Evolutionary conservation across 2,113 vertebrate species (phyloP), one percentile per base, ranked within the genome.

Genomic region (Gila orcuttii): DNA sequence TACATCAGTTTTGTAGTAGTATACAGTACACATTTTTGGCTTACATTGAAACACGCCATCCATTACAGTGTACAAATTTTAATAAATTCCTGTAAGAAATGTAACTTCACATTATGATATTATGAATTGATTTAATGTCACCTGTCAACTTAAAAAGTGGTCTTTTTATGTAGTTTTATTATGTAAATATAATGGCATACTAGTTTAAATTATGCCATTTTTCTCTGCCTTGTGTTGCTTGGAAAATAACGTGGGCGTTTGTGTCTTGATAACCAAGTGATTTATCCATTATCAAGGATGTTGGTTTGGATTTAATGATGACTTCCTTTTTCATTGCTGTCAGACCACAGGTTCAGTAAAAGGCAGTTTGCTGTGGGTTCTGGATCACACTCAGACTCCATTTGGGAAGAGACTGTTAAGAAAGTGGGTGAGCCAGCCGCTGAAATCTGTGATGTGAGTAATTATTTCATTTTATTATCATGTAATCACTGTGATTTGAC

Each of bases 281-380:
- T 77, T 10, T 33, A 57, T 57, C 50, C 21, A 23, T 77, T 23
- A 33, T 23, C 50, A 33, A 33, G 47, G 47, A 60, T 79, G 77
- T 33, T n/a, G 8, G 28, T 88, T 79, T 42, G 52, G 17, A 33
- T 68, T 68, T 59, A 28, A 59, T 80, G 79, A 86, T 68, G 25
- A 79, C 64, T 85, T 62, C 23, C 28, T 86, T 60, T 21, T 87
- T 28, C 84, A 83, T 87, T 86, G 11, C 60, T 89, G 88, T 42
- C 85, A 99, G 98, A 98, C 97, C 75, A 96, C 98, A 88, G 92
- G 94, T 87, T 94, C 95, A 88, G 93, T 93, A 84, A 97, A 92
- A 91, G 98, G 97, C 85, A 99, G 97, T 91, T 93, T 99, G 19
- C 87, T 99, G 75, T 99, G 97, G 97, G 96, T 98, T 86, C 92